Percentiles rank a stretch among this genome's conserved stretches.
Conservation (phyloP, 2,113 vertebrate genomes). For the Rhizomys pruinosus region DNA sequence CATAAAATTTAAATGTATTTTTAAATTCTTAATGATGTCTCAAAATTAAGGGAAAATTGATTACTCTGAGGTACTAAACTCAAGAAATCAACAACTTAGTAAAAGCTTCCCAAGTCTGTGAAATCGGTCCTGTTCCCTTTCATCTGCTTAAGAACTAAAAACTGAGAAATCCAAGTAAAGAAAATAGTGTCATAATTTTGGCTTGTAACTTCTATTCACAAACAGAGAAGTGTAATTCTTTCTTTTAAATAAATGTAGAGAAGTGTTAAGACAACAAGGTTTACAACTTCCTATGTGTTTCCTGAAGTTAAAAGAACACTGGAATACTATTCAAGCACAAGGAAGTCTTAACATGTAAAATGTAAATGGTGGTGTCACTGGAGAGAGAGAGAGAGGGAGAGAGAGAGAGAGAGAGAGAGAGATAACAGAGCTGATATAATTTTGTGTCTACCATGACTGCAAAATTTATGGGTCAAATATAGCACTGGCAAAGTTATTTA, state of each 20-base stretch:
- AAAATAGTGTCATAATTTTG: not conserved
- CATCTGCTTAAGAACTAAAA: not conserved
- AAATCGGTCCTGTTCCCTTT: not conserved
- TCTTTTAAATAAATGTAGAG: not conserved
- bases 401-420: not conserved
- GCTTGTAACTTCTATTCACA: not conserved
- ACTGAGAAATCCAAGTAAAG: not conserved
- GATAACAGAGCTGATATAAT: accelerated
- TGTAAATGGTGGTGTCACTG: not conserved
- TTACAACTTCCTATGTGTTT: not conserved
- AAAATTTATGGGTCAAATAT: not conserved
- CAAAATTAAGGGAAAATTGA: not conserved
- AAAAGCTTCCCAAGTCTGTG: not conserved
- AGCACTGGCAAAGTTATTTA: not conserved
- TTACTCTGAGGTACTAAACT: not conserved
- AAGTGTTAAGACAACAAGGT: not conserved
- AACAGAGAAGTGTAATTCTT: not conserved
- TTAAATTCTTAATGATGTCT: not conserved
- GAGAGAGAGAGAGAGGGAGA: not conserved
- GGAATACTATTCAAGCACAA: not conserved
- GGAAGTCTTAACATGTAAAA: not conserved
- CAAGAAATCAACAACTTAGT: not conserved
- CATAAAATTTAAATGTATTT: not conserved
- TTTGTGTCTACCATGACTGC: not conserved
- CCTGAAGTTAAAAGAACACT: not conserved